These are phyloP conservation scores for Echinometra lucunter DNA, from an alignment of 53 echinoderm and acorn worm genomes.

Conservation along the genomic window DNA sequence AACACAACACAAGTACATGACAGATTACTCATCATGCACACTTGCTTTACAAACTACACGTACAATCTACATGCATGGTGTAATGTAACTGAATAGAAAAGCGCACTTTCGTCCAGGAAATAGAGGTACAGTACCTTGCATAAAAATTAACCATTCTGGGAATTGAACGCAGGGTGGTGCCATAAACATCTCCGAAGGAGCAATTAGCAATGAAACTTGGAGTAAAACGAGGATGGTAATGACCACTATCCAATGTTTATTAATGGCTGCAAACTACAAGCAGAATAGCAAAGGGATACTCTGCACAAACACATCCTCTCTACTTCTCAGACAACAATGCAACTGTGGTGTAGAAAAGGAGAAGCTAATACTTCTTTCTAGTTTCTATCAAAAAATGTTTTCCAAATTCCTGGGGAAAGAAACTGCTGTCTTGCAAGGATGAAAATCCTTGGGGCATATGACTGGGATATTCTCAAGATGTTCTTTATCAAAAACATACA, in stretches of 20 bases:
- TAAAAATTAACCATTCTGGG: background rate
- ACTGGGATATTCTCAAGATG: too few relatives aligned
- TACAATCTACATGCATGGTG: background rate
- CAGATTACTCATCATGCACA: background rate
- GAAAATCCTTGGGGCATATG: too few relatives aligned
- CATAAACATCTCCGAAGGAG: background rate
- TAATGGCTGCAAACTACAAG: background rate
- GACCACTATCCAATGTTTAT: background rate
- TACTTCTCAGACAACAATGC: background rate
- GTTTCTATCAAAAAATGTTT: background rate
- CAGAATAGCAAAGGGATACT: background rate
- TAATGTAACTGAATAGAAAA: background rate
- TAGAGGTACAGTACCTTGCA: background rate
- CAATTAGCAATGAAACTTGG: background rate
- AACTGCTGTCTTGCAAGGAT: background rate
- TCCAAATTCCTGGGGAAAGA: background rate
- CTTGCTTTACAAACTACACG: background rate
- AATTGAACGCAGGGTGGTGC: background rate
- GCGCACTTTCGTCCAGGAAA: background rate
- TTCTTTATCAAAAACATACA: background rate
- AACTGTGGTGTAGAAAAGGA: background rate
- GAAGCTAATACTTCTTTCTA: background rate
- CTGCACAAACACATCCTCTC: background rate
- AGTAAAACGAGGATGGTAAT: background rate
- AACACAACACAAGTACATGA: too few relatives aligned